Percentiles rank a stretch among this genome's conserved stretches.
Conservation (phyloP, 2,797 vertebrate genomes). For the Pogonophryne albipinna region DNA sequence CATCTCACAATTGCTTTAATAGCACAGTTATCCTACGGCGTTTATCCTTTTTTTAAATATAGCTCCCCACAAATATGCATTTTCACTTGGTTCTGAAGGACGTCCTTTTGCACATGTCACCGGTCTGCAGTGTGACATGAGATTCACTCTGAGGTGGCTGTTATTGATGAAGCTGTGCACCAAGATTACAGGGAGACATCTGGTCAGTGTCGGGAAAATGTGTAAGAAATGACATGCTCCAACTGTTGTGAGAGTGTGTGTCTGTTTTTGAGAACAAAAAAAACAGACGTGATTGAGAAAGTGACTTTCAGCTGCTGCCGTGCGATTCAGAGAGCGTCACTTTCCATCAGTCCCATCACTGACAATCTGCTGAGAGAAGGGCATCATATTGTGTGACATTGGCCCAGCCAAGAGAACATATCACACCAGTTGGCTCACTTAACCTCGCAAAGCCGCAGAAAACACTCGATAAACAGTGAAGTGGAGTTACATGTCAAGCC, state of each 20-base stretch:
- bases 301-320: constrained; percentile 44
- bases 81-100: not conserved
- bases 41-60: not conserved
- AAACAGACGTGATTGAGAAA: constrained; percentile 10
- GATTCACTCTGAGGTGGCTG: constrained; percentile 18
- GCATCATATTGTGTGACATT: constrained; percentile 14
- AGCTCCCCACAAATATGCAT: not conserved
- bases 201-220: constrained; percentile 17
- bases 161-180: constrained; percentile 33
- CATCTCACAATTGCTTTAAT: not conserved
- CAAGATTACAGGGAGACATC: constrained; percentile 38
- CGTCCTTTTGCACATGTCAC: not conserved
- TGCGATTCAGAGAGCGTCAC: constrained; percentile 31
- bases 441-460: constrained; percentile 15
- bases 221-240: constrained; percentile 18
- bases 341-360: constrained; percentile 39
- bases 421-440: constrained; percentile 29
- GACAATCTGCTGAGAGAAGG: constrained; percentile 47
- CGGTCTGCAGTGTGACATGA: not conserved
- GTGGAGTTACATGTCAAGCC: constrained; percentile 2
- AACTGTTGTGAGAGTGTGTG: constrained; percentile 36
- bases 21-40: not conserved
- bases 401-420: constrained; percentile 17
- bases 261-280: not conserved
- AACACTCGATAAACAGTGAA: constrained; percentile 10